Conservation (phyloP, 2,113 vertebrate species). For the Pterophyllum scalare region DNA sequence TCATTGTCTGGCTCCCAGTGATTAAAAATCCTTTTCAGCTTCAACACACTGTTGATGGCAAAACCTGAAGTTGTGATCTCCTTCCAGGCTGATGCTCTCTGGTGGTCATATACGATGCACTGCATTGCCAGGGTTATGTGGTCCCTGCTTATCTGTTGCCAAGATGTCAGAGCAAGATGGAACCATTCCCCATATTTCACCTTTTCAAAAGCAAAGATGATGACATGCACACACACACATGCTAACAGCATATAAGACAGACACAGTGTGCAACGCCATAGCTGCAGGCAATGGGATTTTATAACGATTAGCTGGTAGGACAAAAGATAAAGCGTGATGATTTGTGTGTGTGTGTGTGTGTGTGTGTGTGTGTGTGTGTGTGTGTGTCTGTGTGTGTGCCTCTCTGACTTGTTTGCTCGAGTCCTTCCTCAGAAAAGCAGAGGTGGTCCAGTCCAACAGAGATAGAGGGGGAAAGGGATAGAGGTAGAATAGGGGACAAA, state of each 20-base stretch:
- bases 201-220: neutral
- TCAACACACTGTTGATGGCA: neutral
- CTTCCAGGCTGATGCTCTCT: slow-evolving; percentile 3
- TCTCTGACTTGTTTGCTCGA: neutral
- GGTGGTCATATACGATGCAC: neutral
- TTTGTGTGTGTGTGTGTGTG: neutral
- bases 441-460: slow-evolving; percentile 20
- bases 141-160: slow-evolving; percentile 7
- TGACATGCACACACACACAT: neutral
- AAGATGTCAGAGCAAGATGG: neutral
- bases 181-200: neutral
- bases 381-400: neutral
- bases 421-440: slow-evolving; percentile 15
- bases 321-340: neutral
- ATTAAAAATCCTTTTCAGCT: neutral
- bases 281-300: slow-evolving; percentile 21
- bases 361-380: neutral
- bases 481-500: slow-evolving; percentile 36
- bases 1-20: neutral
- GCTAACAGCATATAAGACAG: neutral
- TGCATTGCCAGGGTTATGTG: neutral
- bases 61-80: neutral
- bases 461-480: neutral
- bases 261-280: neutral
- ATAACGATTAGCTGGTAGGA: slow-evolving; percentile 38